These are phyloP conservation scores for Camponotus fellah DNA, from an alignment of 2,888 invertebrate species.

Conservation along the genomic window DNA sequence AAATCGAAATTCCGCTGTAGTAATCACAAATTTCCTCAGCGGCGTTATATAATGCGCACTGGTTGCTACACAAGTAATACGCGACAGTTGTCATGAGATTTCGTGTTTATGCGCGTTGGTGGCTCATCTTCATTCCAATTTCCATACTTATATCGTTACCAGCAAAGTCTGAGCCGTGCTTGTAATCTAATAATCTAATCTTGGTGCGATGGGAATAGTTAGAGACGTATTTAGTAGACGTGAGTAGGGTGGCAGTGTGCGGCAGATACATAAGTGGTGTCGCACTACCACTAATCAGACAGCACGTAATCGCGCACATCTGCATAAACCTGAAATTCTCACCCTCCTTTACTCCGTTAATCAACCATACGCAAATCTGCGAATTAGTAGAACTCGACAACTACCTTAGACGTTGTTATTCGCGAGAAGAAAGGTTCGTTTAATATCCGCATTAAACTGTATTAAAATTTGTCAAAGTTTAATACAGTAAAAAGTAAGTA, in stretches of 20 bases:
- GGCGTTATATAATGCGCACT: background rate
- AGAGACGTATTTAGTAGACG: slow-evolving; percentile 36
- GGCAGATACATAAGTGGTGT: slow-evolving; percentile 53
- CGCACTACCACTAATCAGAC: slow-evolving; percentile 67
- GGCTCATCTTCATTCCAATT: slow-evolving; percentile 70
- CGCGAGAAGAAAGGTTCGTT: background rate
- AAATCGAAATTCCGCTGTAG: slow-evolving; percentile 12
- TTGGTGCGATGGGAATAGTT: slow-evolving; percentile 61
- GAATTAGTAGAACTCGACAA: slow-evolving; percentile 29
- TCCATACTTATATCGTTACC: slow-evolving; percentile 72
- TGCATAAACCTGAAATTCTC: slow-evolving; percentile 76
- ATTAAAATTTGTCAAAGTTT: background rate
- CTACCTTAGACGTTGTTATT: background rate
- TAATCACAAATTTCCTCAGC: slow-evolving; percentile 1
- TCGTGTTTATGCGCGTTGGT: slow-evolving; percentile 18
- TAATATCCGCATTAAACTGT: background rate
- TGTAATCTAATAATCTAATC: slow-evolving; percentile 79
- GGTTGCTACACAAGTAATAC: background rate
- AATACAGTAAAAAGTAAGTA: too few species aligned
- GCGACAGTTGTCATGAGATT: slow-evolving; percentile 19
- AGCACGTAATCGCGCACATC: slow-evolving; percentile 74
- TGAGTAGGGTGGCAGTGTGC: background rate
- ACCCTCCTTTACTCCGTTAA: slow-evolving; percentile 3
- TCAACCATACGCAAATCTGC: slow-evolving; percentile 13
- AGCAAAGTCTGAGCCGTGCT: slow-evolving; percentile 65